These are phyloP conservation scores for Anagrus nilaparvatae DNA, from an alignment of 1,140 invertebrate genomes.

Conservation along the genomic window DNA sequence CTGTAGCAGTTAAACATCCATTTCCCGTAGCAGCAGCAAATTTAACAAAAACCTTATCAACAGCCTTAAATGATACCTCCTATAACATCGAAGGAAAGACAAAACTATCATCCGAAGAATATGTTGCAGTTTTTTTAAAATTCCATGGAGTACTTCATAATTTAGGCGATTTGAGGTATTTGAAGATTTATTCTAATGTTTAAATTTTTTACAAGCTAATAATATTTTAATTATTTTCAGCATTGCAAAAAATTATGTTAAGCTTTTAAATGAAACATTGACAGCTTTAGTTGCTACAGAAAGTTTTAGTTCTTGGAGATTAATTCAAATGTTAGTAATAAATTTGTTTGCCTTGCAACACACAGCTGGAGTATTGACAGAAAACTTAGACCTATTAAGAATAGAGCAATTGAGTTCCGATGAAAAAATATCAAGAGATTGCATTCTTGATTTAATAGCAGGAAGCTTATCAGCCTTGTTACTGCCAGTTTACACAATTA, in stretches of 20 bases:
- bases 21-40: slow-evolving; percentile 77
- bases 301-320: slow-evolving; percentile 60
- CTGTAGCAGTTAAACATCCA: slow-evolving; percentile 68
- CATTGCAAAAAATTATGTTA: slow-evolving; percentile 46
- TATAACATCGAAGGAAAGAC: slow-evolving; percentile 43
- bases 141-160: slow-evolving; percentile 54
- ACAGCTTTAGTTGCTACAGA: slow-evolving; percentile 67
- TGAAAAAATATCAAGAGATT: slow-evolving; percentile 45
- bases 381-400: slow-evolving; percentile 27
- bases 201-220: slow-evolving; percentile 2
- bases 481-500: slow-evolving; percentile 57
- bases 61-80: slow-evolving; percentile 42
- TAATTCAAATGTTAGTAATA: slow-evolving; percentile 67
- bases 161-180: slow-evolving; percentile 42
- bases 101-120: slow-evolving; percentile 56
- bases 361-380: slow-evolving; percentile 34
- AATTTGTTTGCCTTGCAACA: slow-evolving; percentile 64
- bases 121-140: slow-evolving; percentile 58
- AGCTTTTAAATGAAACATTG: slow-evolving; percentile 55
- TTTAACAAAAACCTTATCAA: slow-evolving; percentile 55
- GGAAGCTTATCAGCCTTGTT: slow-evolving; percentile 60
- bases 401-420: slow-evolving; percentile 42
- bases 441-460: slow-evolving; percentile 56
- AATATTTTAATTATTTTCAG: slow-evolving; percentile 4
- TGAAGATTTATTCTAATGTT: slow-evolving; percentile 26